These are phyloP conservation scores for Casuarius casuarius DNA, from an alignment of 2,113 vertebrate species.

Conservation along the genomic window DNA sequence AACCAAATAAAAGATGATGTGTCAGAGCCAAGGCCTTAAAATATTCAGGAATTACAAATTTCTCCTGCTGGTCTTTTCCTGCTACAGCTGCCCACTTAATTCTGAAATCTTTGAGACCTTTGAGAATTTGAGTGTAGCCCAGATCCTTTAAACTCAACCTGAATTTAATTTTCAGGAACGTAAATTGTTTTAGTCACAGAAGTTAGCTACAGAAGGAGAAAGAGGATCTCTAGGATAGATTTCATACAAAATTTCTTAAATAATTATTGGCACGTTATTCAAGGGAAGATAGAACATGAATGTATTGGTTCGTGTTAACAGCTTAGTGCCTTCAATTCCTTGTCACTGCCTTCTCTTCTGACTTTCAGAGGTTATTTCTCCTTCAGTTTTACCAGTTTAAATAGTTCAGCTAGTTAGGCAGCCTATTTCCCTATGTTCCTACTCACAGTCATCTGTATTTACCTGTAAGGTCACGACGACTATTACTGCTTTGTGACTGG, in stretches of 20 bases:
- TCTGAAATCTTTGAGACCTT: background rate
- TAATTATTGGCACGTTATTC: background rate
- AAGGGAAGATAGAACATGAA: background rate
- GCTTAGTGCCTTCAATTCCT: background rate
- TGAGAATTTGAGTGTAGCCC: background rate
- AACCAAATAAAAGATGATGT: background rate
- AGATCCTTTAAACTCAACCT: background rate
- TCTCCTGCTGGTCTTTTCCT: background rate
- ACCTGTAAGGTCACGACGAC: background rate
- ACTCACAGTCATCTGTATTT: background rate
- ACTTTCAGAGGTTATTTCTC: background rate
- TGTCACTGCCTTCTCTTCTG: background rate
- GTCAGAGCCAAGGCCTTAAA: background rate
- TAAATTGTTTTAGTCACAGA: background rate
- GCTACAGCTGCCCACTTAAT: background rate
- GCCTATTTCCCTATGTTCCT: background rate
- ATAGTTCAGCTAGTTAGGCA: background rate
- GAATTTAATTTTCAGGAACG: background rate
- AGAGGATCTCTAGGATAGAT: background rate
- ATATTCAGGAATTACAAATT: background rate
- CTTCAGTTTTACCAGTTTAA: background rate
- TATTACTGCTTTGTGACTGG: background rate
- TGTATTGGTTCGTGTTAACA: fast-evolving
- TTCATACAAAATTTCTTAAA: background rate
- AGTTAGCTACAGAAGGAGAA: background rate